Base-by-base conservation (phyloP, 2,888 invertebrate genomes). In the Dastarcus helophoroides region DNA sequence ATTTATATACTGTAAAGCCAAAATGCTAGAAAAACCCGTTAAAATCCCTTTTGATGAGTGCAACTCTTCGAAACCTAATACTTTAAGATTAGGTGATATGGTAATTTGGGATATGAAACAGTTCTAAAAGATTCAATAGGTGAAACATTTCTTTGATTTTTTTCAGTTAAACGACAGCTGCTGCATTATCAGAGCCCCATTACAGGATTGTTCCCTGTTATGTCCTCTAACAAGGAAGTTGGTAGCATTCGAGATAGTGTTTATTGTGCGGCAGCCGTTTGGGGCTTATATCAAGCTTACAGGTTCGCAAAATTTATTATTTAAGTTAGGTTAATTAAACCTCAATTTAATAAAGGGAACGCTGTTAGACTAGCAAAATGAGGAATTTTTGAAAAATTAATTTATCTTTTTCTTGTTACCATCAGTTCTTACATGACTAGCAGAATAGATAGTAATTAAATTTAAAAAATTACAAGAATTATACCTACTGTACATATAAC, bases 221-320 rank as follows among this genome's bases (percentile, higher is more conserved):
- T 82, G 52, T 84, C 88, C 31, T 76, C 74, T 31, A 86, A 91
- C 51, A 73, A 75, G 35, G 71, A 74, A 50, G 72, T 83, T 35
- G 88, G 83, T 4, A 94, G 90, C 56, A 83, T 94, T 22, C 73
- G 94, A 29, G 97, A 97, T 52, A 94, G 93, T 62, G 82, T 97
- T 44, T 98, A 97, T 58, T 95, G 95, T 70, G 93, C 95, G 12
- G 79, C 89, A 37, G 86, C 94, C 3, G 79, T 94, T 15, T 98
- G 97, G 97, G 86, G 93, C 42, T 69, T 97, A 26, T 88, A 93
- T 57, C 93, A 95, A 62, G 90, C 97, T 4, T 98, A 95, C 63
- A 82, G 84, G 89, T 80, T 59, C 51, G 30, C 6, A n/a, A 17
- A 17, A 17, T 6, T 17, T 17, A n/a, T n/a, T n/a, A n/a, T n/a